These are phyloP conservation scores for Stenoptilia bipunctidactyla DNA, from an alignment of 2,888 invertebrate species.

Conservation along the genomic window DNA sequence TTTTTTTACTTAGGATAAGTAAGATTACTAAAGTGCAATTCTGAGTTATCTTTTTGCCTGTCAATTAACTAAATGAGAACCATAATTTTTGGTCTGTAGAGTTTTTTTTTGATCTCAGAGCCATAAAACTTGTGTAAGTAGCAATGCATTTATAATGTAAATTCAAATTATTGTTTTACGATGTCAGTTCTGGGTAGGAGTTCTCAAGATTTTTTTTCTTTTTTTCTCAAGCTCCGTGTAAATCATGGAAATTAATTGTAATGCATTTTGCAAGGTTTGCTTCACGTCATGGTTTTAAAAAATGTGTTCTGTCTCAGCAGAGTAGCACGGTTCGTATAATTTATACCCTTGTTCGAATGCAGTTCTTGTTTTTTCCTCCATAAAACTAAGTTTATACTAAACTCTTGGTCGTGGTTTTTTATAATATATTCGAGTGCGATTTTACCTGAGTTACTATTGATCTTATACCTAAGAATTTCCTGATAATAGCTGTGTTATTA, in stretches of 20 bases:
- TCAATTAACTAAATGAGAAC: neutral
- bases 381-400: neutral
- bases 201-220: neutral
- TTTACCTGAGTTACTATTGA: too few species aligned
- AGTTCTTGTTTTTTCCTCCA: neutral
- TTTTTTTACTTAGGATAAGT: too few species aligned
- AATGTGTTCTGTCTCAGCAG: neutral
- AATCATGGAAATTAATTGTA: neutral
- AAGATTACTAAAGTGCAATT: neutral
- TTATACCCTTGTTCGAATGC: too few species aligned
- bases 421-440: too few species aligned
- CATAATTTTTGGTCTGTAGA: neutral
- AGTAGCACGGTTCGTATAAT: too few species aligned
- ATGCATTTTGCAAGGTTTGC: neutral
- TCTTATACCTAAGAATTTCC: too few species aligned
- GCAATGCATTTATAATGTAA: constrained; percentile 1
- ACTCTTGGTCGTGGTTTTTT: neutral
- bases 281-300: neutral
- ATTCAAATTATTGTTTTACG: constrained; percentile 1
- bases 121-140: neutral
- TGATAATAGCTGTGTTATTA: too few species aligned
- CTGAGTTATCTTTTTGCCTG: neutral
- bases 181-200: neutral
- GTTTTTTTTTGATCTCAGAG: neutral
- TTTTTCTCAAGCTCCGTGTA: neutral